Evolutionary conservation across 2,113 vertebrate species (phyloP).

Genomic region (Pachyramphus minor): DNA sequence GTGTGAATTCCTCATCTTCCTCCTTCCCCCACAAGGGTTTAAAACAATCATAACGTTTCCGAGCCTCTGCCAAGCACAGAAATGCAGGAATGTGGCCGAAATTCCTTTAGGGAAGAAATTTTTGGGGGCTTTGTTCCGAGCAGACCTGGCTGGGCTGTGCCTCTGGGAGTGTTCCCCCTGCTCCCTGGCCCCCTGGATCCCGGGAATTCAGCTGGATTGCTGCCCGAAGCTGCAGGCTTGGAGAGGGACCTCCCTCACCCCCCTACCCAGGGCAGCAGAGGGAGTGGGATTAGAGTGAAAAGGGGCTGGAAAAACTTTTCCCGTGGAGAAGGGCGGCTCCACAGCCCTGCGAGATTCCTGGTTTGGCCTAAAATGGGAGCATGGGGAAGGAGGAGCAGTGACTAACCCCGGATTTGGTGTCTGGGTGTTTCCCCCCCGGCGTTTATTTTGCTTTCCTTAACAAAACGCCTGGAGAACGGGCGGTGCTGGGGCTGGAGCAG

Average conservation of each 20-base stretch:
- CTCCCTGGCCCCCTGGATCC: neutral
- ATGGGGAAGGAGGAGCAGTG: neutral
- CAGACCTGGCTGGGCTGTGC: neutral
- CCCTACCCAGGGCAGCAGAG: neutral
- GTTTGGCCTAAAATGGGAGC: neutral
- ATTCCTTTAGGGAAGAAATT: neutral
- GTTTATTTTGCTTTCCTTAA: neutral
- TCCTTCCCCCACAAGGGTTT: neutral
- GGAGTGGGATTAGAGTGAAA: neutral
- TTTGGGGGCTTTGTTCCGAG: neutral
- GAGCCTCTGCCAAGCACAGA: neutral
- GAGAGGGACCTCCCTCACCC: neutral
- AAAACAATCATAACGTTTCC: neutral
- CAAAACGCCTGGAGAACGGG: neutral
- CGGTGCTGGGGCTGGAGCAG: accelerated
- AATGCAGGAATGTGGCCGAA: neutral
- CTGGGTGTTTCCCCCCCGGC: neutral
- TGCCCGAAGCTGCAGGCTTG: neutral
- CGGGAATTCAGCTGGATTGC: neutral
- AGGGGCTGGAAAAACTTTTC: neutral
- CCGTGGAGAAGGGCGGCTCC: accelerated
- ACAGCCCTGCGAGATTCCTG: neutral
- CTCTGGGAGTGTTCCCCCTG: accelerated
- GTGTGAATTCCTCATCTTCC: neutral
- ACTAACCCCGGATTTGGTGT: neutral